Evolutionary conservation across 2,113 vertebrate species (phyloP).

Genomic region (Nymphicus hollandicus): DNA sequence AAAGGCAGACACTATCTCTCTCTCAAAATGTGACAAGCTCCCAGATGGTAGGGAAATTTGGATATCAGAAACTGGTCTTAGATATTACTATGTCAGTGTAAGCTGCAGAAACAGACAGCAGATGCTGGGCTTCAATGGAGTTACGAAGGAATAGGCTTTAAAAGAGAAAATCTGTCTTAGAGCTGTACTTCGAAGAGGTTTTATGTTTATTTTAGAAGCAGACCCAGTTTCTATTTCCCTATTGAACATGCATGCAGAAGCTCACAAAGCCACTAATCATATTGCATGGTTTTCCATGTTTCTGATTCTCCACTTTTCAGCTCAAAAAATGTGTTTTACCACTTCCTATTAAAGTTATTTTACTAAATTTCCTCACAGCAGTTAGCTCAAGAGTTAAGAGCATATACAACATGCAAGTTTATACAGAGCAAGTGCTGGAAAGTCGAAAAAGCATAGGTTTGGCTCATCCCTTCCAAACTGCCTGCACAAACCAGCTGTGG

Average conservation of each 20-base stretch:
- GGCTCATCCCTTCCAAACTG: not conserved
- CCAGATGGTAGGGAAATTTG: not conserved
- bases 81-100: not conserved
- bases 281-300: not conserved
- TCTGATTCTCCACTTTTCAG: not conserved
- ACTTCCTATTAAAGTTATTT: not conserved
- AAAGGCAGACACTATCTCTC: not conserved
- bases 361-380: not conserved
- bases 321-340: constrained; percentile 4
- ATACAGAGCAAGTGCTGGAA: not conserved
- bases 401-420: not conserved
- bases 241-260: not conserved
- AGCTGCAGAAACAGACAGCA: not conserved
- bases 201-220: constrained; percentile 22
- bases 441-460: not conserved
- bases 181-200: not conserved
- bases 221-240: not conserved
- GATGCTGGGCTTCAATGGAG: constrained; percentile 8
- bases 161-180: not conserved
- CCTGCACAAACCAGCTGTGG: not conserved
- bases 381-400: not conserved
- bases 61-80: not conserved
- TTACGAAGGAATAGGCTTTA: constrained; percentile 20
- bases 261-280: not conserved
- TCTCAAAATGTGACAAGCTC: not conserved